A percentile compares a stretch with the other conserved stretches of the same genome.
Evolutionary conservation across 2,888 invertebrate species (phyloP).

Genomic region (Drosophila austrosaltans): DNA sequence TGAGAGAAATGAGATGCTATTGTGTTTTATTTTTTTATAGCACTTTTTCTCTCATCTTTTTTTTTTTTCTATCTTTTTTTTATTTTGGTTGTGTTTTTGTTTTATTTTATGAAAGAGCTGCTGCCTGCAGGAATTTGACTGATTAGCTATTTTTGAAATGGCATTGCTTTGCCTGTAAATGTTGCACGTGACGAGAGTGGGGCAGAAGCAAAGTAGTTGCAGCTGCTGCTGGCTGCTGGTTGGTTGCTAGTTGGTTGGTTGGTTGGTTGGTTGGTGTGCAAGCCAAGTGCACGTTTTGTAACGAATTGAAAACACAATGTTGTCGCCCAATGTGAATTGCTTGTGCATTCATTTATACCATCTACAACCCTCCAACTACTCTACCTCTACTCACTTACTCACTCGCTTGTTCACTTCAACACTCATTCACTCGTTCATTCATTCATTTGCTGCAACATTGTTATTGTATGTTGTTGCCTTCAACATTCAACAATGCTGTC

Average conservation of each 20-base stretch:
- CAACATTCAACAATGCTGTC: slow-evolving; percentile 51
- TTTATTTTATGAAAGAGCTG: slow-evolving; percentile 15
- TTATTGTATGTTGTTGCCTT: slow-evolving; percentile 32
- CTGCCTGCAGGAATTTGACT: slow-evolving; percentile 66
- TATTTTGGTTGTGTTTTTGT: slow-evolving; percentile 15
- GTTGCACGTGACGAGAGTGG: slow-evolving; percentile 61
- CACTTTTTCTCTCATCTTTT: slow-evolving; percentile 9
- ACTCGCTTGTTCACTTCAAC: slow-evolving; percentile 3
- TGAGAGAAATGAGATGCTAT: slow-evolving; percentile 24
- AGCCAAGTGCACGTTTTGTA: slow-evolving; percentile 67
- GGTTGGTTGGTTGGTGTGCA: slow-evolving; percentile 24
- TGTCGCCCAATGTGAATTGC: slow-evolving; percentile 42
- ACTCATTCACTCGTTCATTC: slow-evolving; percentile 48
- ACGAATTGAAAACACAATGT: slow-evolving; percentile 76
- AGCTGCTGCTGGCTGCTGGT: slow-evolving; percentile 6
- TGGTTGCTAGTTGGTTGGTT: slow-evolving; percentile 27
- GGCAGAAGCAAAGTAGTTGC: slow-evolving; percentile 23
- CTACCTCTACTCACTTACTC: slow-evolving; percentile 15
- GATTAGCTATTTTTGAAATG: slow-evolving; percentile 70
- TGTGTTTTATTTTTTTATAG: slow-evolving; percentile 32
- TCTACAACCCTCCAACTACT: neutral
- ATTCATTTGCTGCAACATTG: slow-evolving; percentile 76
- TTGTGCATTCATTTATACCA: slow-evolving; percentile 61
- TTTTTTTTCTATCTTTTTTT: slow-evolving; percentile 21
- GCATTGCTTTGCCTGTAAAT: slow-evolving; percentile 57